Conservation (phyloP, 2,888 invertebrate genomes). For the Eugnorisma glareosa region DNA sequence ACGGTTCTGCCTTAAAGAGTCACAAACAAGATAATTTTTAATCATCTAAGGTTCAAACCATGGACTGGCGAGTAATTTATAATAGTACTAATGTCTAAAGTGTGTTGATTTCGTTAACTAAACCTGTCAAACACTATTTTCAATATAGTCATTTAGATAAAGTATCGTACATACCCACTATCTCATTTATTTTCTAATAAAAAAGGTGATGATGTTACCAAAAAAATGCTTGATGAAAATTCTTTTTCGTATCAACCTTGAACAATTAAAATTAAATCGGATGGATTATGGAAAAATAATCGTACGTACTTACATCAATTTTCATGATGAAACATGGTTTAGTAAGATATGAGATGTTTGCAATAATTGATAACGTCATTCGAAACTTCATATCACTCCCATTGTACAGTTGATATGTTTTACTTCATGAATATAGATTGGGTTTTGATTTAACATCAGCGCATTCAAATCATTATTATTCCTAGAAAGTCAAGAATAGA, state of each 20-base stretch:
- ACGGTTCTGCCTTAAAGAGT: not conserved
- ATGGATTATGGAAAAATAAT: not conserved
- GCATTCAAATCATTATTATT: not conserved
- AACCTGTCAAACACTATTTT: not conserved
- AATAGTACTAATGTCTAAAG: not conserved
- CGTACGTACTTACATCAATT: conserved; percentile 11
- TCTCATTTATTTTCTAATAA: not conserved
- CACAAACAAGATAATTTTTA: conserved; percentile 18
- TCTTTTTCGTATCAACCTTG: conserved; percentile 1
- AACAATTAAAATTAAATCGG: conserved; percentile 3
- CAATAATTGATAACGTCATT: too few relatives aligned
- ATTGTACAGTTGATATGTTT: conserved; percentile 8
- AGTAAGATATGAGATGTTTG: conserved; percentile 45
- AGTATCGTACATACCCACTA: not conserved
- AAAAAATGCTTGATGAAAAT: not conserved
- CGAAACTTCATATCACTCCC: too few relatives aligned
- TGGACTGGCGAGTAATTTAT: not conserved
- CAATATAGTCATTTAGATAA: not conserved
- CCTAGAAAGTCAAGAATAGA: not conserved
- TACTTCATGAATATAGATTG: not conserved
- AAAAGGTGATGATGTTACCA: not conserved
- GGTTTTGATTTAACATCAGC: not conserved
- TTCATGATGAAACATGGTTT: conserved; percentile 1
- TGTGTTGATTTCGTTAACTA: not conserved
- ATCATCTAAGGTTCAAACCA: not conserved